Conservation (phyloP, 2,888 invertebrate genomes). For the Tiliacea citrago region DNA sequence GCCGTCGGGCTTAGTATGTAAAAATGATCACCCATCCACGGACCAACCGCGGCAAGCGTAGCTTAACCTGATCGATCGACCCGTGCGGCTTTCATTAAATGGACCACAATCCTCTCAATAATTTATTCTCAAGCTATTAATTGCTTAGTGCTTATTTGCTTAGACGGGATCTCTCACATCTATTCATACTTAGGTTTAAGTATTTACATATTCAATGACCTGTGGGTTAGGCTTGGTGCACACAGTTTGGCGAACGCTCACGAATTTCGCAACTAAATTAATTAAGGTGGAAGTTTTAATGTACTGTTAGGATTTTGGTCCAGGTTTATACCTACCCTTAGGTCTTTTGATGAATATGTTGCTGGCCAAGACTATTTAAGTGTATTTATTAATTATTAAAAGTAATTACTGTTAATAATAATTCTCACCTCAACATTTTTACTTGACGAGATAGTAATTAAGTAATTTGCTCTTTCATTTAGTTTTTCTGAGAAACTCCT, state of each 20-base stretch:
- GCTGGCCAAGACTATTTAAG: background rate
- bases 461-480: conserved; percentile 18
- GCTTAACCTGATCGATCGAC: background rate
- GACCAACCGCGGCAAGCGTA: too few species aligned
- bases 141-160: conserved; percentile 44
- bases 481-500: background rate
- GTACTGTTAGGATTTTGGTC: conserved; percentile 7
- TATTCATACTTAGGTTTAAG: conserved; percentile 52
- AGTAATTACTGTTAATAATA: background rate
- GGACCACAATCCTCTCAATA: background rate
- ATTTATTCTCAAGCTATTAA: conserved; percentile 35
- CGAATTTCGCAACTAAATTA: conserved; percentile 53
- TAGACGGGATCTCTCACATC: conserved; percentile 33
- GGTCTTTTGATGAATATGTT: conserved; percentile 10
- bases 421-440: background rate
- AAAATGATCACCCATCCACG: background rate
- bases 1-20: too few species aligned
- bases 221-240: conserved; percentile 44
- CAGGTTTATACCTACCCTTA: conserved; percentile 7
- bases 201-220: conserved; percentile 75
- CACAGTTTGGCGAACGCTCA: conserved; percentile 33
- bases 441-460: conserved; percentile 8
- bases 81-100: background rate
- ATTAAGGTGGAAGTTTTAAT: conserved; percentile 41
- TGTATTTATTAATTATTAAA: background rate